Conservation (phyloP, 2,888 invertebrate genomes). For the Lasioglossum lativentre region DNA sequence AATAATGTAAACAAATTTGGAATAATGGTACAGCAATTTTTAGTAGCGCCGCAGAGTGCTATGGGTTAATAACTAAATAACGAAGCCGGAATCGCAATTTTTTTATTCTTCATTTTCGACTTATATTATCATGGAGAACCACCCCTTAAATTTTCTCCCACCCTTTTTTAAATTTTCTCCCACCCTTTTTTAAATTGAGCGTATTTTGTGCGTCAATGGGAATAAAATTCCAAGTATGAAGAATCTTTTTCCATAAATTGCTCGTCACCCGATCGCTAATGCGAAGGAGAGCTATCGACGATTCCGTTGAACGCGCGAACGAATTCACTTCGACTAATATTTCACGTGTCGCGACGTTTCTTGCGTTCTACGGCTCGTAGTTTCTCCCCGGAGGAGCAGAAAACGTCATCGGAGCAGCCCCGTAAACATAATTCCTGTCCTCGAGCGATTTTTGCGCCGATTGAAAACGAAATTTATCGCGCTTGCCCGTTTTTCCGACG, state of each 20-base stretch:
- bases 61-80: no score
- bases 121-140: no score
- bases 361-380: neutral
- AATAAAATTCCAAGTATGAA: neutral
- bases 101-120: no score
- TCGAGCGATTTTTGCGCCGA: slow-evolving; percentile 27
- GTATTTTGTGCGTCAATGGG: neutral
- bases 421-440: slow-evolving; percentile 24
- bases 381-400: neutral
- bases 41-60: no score
- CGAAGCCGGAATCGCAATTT: no score
- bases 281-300: neutral
- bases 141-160: no score
- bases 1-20: no score
- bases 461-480: slow-evolving; percentile 34
- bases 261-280: neutral
- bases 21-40: no score
- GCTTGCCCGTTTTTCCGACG: neutral
- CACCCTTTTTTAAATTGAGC: neutral
- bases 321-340: neutral
- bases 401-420: neutral
- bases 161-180: no score
- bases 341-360: slow-evolving; percentile 4
- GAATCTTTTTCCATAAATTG: neutral
- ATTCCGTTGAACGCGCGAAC: neutral